Conservation (phyloP, 1,140 invertebrate species). For the Psilanteris sp. region DNA sequence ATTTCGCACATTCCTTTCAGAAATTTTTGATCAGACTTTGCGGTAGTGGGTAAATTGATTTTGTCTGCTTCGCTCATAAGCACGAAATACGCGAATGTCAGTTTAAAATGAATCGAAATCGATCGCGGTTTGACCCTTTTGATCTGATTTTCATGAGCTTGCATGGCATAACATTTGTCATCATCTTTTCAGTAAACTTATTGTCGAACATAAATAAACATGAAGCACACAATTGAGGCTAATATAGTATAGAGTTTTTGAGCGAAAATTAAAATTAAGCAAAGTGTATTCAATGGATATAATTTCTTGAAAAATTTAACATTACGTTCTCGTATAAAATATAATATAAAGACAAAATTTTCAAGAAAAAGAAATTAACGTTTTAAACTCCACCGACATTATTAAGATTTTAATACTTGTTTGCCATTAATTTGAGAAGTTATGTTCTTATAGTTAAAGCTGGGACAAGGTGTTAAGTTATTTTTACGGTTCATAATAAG, state of each 20-base stretch:
- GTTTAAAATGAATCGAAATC: conserved; percentile 39
- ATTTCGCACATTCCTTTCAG: too few species aligned
- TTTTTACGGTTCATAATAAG: not conserved
- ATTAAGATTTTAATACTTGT: not conserved
- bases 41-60: conserved; percentile 33
- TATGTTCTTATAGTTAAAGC: not conserved
- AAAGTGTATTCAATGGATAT: too few species aligned
- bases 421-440: too few species aligned
- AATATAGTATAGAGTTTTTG: too few species aligned
- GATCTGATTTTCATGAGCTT: conserved; percentile 43
- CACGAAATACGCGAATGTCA: conserved; percentile 24
- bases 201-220: too few species aligned
- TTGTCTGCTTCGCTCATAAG: conserved; percentile 28
- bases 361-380: too few species aligned
- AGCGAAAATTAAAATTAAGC: too few species aligned
- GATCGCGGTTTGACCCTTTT: conserved; percentile 51
- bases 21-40: conserved; percentile 50
- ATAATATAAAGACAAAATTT: too few species aligned
- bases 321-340: too few species aligned
- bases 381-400: too few species aligned
- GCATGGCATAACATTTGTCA: conserved; percentile 1
- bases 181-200: conserved; percentile 15
- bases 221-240: too few species aligned
- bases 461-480: not conserved
- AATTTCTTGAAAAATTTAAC: too few species aligned